Base-by-base conservation (phyloP, 2,113 vertebrate genomes). In the Ciconia boyciana region DNA sequence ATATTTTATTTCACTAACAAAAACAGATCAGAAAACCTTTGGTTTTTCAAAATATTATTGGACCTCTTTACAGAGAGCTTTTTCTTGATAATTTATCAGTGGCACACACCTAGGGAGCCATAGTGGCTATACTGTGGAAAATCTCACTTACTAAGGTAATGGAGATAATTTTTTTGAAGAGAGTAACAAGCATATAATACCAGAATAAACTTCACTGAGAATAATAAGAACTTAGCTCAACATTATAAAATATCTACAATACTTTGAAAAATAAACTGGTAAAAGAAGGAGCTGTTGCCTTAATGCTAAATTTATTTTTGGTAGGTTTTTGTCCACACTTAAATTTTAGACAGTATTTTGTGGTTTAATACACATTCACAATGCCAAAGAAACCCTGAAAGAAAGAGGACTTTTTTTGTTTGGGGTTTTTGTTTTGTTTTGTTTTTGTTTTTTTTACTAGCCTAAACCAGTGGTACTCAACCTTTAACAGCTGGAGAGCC, bases 381-480 rank as follows among this genome's bases (percentile, higher is more conserved):
- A 75, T 44, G 82, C 60, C 87, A 93, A 94, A 95, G 83, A 97
- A 94, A 95, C 86, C 89, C 89, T 93, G 70, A 93, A 96, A 95
- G 68, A 90, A 93, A 91, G 48, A 88, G 44, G 14, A 95, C 68
- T 94, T 87, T 39, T 34, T 26, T 46, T 39, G 39, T 68, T 43
- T 39, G 65, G 83, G 71, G 34, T 29, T 36, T 54, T 39, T 39
- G 8, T 39, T 39, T 39, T 21, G 39, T 39, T 28, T 34, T 31
- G 11, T 72, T 64, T 51, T 64, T 41, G 31, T 21, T 61, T 58
- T 76, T 92, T 92, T 91, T 81, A 96, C 94, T 96, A 97, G 97
- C 94, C 96, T 98, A 98, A 98, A 98, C 97, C 97, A 98, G 97
- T 97, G 97, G 97, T 98, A 98, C 97, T 98, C 97, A 97, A 98